A percentile compares a stretch with the other conserved stretches of the same genome.
These are phyloP conservation scores for Agrotis puta DNA, from an alignment of 2,888 invertebrate genomes.

Conservation along the genomic window DNA sequence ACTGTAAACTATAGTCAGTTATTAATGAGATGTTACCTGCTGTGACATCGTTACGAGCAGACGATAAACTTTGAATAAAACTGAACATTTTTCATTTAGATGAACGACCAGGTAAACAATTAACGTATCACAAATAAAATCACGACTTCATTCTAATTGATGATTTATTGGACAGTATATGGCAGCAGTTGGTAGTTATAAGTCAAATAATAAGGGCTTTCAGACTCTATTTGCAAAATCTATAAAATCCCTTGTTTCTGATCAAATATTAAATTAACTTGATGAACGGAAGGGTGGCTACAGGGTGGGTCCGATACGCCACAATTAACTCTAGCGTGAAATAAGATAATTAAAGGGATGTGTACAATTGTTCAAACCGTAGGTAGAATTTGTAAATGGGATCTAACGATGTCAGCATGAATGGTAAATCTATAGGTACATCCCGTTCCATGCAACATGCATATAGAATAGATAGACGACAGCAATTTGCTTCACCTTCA, in stretches of 20 bases:
- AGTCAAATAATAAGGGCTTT: background rate
- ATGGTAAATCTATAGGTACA: constrained; percentile 31
- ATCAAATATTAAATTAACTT: constrained; percentile 34
- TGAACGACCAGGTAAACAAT: constrained; percentile 29
- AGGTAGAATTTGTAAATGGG: constrained; percentile 15
- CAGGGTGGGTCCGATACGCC: constrained; percentile 25
- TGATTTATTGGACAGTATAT: constrained; percentile 1
- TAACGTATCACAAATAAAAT: constrained; percentile 17
- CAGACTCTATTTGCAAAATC: constrained; percentile 29
- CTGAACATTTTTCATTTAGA: constrained; percentile 39
- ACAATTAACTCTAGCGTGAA: constrained; percentile 35
- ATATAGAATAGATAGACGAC: constrained; percentile 42
- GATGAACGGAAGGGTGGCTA: constrained; percentile 28
- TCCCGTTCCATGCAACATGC: constrained; percentile 31
- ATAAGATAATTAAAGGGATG: constrained; percentile 51
- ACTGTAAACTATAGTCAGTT: constrained; percentile 17
- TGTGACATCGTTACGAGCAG: constrained; percentile 28
- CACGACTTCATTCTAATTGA: constrained; percentile 11
- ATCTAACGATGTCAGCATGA: constrained; percentile 24
- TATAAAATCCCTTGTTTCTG: constrained; percentile 30
- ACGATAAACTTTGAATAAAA: constrained; percentile 20
- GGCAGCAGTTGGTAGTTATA: background rate
- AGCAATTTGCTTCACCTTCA: constrained; percentile 65
- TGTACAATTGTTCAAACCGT: constrained; percentile 25
- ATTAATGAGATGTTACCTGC: constrained; percentile 27